A percentile compares a stretch with the other conserved stretches of the same genome.
phyloP scores from a whole-genome alignment of 2,888 invertebrate genomes.

The Tipula helvola region DNA sequence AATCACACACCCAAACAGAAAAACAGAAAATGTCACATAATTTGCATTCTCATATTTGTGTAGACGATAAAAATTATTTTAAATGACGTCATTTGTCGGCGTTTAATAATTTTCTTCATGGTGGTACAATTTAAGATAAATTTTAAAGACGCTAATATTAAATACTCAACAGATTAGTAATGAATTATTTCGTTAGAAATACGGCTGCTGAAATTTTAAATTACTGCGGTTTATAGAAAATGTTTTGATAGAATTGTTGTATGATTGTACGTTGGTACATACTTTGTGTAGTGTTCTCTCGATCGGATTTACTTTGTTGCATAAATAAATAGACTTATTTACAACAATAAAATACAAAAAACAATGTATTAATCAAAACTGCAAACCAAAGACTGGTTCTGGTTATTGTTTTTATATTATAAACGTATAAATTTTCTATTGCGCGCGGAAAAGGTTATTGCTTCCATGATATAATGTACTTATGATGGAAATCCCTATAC shows the following conservation, averaged over 20 bases:
- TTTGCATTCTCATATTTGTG: not conserved
- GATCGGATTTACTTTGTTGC: not conserved
- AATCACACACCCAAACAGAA: not conserved
- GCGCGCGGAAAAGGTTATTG: not conserved
- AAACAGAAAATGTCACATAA: not conserved
- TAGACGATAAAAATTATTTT: not conserved
- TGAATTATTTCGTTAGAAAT: not conserved
- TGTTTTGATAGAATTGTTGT: not conserved
- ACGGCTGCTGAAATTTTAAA: not conserved
- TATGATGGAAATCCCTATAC: not conserved
- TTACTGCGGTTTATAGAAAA: not conserved
- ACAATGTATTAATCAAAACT: not conserved
- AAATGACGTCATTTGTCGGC: not conserved
- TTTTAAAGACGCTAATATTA: not conserved
- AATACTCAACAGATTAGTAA: not conserved
- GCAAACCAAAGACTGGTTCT: not conserved
- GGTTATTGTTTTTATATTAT: not conserved
- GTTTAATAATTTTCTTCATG: not conserved
- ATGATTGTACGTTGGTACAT: not conserved
- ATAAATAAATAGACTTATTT: not conserved
- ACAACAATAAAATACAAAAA: not conserved
- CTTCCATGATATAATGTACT: not conserved
- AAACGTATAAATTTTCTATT: not conserved
- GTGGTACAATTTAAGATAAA: not conserved
- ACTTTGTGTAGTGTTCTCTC: not conserved